Base-by-base conservation (phyloP, 2,113 vertebrate species). In the Labeo catla region DNA sequence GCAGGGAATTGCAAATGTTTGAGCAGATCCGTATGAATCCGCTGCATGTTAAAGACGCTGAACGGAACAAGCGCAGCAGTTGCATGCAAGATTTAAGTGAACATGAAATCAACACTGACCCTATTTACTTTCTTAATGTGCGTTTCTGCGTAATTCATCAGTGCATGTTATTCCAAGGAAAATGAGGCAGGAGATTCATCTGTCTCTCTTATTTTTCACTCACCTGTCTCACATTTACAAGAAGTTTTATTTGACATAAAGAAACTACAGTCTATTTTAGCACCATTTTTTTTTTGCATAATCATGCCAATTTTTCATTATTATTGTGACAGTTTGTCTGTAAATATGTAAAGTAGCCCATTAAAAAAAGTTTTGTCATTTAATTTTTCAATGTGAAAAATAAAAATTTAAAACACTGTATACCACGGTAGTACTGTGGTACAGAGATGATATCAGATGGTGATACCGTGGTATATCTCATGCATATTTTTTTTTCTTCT, bases 101-200 rank as follows among this genome's bases (percentile, higher is more conserved):
- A 73, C 70, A 73, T 45, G 39, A 73, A 73, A 73, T 73, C 70
- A 11, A 45, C 70, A n/a, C 68, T n/a, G 16, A 45, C 16, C 39
- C 19, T 72, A 11, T 45, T 72, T 72, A 43, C 68, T 72, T 21
- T 73, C 68, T 45, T 45, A 45, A 11, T 2, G 11, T 10, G 19
- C 5, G 19, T n/a, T 73, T 43, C 70, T 45, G 70, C 19, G 45
- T 72, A 45, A 72, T 45, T 45, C 68, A 43, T 72, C 39, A n/a
- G 8, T 72, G 36, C 16, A 6, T 1, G 12, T 28, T 70, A 39
- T 39, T 19, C 36, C 15, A 39, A 39, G 34, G 15, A 39, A 50
- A 76, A 16, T 8, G 16, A 72, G 39, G 66, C 36, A 4, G 36
- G 34, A 43, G 66, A 8, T 36, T 68, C 34, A 36, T 2, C 49